phyloP scores from a whole-genome alignment of 2,888 invertebrate species.

The Alsophila aescularia region DNA sequence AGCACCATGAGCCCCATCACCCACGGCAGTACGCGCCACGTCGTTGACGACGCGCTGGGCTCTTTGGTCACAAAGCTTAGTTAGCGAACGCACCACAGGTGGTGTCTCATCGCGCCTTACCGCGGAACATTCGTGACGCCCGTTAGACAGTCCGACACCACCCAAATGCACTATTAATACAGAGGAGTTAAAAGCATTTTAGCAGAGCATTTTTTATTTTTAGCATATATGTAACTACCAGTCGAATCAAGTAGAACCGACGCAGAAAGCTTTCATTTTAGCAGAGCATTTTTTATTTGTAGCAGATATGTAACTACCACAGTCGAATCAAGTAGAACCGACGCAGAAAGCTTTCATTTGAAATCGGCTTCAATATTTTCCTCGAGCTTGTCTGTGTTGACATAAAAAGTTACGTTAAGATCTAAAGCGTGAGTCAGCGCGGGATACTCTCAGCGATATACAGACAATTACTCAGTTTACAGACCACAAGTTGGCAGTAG shows the following conservation, averaged over 20 bases:
- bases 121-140: too few species aligned
- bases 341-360: neutral
- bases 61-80: constrained; percentile 55
- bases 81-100: neutral
- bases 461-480: constrained; percentile 4
- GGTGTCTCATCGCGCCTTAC: neutral
- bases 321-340: neutral
- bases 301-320: too few species aligned
- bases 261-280: neutral
- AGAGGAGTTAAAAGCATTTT: too few species aligned
- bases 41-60: constrained; percentile 57
- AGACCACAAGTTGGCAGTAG: neutral
- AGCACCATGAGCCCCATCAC: constrained; percentile 88
- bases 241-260: neutral
- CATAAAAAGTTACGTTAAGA: too few species aligned
- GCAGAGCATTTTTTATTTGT: too few species aligned
- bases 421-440: neutral
- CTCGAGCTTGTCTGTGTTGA: too few species aligned
- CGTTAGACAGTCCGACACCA: too few species aligned
- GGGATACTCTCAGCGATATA: too few species aligned
- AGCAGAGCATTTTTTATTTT: too few species aligned
- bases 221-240: too few species aligned
- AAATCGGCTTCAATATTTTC: too few species aligned
- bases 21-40: constrained; percentile 84
- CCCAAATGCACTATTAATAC: too few species aligned